Conservation (phyloP, 2,888 invertebrate species). For the Muscina levida region DNA sequence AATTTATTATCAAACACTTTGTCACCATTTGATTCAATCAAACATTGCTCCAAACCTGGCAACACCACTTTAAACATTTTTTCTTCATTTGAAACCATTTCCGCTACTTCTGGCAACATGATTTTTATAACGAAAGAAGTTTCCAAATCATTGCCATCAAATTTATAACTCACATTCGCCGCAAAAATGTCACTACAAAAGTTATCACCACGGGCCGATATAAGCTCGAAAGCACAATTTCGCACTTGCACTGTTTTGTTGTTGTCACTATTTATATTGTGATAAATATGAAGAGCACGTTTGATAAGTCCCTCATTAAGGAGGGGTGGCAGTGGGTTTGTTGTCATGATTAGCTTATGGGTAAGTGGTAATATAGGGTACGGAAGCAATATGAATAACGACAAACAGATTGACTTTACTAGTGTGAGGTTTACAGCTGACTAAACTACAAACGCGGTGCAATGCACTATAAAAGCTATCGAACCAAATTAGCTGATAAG, state of each 20-base stretch:
- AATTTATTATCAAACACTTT: conserved; percentile 63
- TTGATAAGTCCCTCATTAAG: conserved; percentile 56
- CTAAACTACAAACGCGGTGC: neutral
- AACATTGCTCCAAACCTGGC: conserved; percentile 69
- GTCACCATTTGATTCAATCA: conserved; percentile 36
- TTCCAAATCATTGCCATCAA: conserved; percentile 54
- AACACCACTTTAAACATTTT: conserved; percentile 70
- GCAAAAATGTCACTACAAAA: conserved; percentile 75
- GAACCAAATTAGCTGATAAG: neutral
- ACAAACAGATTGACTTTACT: neutral
- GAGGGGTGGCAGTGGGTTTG: conserved; percentile 21
- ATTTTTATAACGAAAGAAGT: conserved; percentile 70
- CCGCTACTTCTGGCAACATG: conserved; percentile 69
- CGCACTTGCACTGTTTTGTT: conserved; percentile 43
- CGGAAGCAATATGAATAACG: neutral
- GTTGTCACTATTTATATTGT: conserved; percentile 11
- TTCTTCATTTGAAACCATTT: conserved; percentile 70
- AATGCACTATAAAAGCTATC: no score
- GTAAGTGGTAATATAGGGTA: neutral
- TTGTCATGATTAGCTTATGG: conserved; percentile 27
- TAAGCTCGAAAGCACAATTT: conserved; percentile 54
- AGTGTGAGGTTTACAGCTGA: neutral
- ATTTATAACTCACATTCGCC: conserved; percentile 64
- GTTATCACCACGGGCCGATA: conserved; percentile 70
- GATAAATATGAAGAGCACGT: conserved; percentile 52